Conservation (phyloP, 2,113 vertebrate genomes). For the Lepisosteus osseus region DNA sequence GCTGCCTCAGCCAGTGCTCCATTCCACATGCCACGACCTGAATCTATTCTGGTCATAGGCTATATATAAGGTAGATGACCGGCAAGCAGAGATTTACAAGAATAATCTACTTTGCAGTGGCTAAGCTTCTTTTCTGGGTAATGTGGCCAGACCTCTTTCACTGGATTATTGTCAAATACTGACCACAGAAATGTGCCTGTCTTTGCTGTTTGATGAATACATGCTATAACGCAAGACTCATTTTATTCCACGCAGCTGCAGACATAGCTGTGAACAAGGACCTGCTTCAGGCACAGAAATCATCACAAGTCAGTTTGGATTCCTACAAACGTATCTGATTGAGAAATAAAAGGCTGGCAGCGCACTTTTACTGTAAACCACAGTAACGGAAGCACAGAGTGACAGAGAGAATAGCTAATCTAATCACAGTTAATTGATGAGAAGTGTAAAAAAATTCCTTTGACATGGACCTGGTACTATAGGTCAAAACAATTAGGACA, state of each 20-base stretch:
- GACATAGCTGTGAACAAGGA: neutral
- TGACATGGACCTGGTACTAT: constrained; percentile 4
- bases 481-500: constrained; percentile 10
- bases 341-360: too few species aligned
- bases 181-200: neutral
- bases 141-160: neutral
- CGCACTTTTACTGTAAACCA: too few species aligned
- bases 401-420: neutral
- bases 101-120: neutral
- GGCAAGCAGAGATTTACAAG: constrained; percentile 41
- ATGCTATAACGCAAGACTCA: neutral
- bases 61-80: constrained; percentile 38
- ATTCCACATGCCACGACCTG: constrained; percentile 28
- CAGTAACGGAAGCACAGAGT: neutral
- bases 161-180: neutral
- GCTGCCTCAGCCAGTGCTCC: constrained; percentile 53
- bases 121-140: neutral
- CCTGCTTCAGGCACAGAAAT: too few species aligned
- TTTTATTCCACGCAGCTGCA: neutral
- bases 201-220: neutral
- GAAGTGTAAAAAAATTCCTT: neutral
- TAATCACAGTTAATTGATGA: constrained; percentile 9
- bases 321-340: too few species aligned
- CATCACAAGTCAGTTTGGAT: too few species aligned
- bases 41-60: constrained; percentile 47